Evolutionary conservation across 2,113 vertebrate genomes (phyloP), one percentile per base, ranked within the genome.

Genomic region (Cinclus mexicanus): DNA sequence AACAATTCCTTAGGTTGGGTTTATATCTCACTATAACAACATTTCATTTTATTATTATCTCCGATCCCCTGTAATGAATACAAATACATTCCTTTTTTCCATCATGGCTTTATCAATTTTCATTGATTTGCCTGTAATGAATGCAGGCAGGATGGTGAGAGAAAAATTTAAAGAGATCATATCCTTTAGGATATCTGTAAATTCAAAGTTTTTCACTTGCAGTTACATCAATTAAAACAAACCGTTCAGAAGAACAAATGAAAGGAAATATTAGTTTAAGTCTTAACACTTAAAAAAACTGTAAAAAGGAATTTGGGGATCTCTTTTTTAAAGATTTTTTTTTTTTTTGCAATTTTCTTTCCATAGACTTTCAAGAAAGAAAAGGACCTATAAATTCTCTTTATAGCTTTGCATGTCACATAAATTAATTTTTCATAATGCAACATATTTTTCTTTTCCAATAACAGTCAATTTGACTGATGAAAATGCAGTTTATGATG

Each of bases 31-130:
- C 96, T 98, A 97, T 97, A 98, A 97, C 97, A 98, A 98, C 96
- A 96, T 97, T 98, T 97, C 95, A 95, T 97, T 98, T 98, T 98
- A 98, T 97, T 97, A 98, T 98, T 93, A 96, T 98, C 97, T 97
- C 94, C 41, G n/a, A 92, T 94, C 90, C 91, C 53, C 86, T 95
- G 94, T 97, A 97, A 98, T 98, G 97, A 98, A 98, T 98, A 98
- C 96, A 98, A 97, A 98, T 97, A 97, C 82, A 94, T 97, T 97
- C 92, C 87, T 95, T 97, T 97, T 94, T 94, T 91, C 95, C 93
- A 97, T 98, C 96, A 97, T 80, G 77, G 91, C 81, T 98, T 98
- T 98, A 98, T 98, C 98, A 98, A 98, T 98, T 98, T 97, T 96
- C 96, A 98, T 98, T 97, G 97, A 97, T 98, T 98, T 95, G 79